Base-by-base conservation (phyloP, 2,888 invertebrate genomes). In the Tetheella fluctuosa region DNA sequence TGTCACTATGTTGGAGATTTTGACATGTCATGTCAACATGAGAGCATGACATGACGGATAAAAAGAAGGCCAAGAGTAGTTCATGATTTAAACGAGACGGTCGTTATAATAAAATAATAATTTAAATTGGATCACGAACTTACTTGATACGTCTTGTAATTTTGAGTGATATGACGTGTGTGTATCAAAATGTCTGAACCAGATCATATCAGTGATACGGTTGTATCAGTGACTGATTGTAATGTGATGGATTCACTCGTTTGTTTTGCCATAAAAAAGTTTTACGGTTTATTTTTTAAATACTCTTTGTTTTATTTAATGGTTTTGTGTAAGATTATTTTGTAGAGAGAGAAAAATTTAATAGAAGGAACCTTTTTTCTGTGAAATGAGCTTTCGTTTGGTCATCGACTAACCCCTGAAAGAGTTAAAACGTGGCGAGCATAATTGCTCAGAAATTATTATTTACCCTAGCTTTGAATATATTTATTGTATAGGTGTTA, bases 21-120 rank as follows among this genome's bases (percentile, higher is more conserved):
- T 89, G 90, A 89, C 87, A 76, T 78, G 82, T 74, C 82, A 81
- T 84, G 88, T 89, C 89, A 86, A 77, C 84, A 71, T 71, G 64
- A 74, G 70, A 71, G 68, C 69, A 64, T 64, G 68, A 65, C 34
- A 70, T 87, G 88, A 87, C 85, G 81, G 85, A 75, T 74, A 63
- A 69, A 78, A 78, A 76, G 79, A 81, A 76, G 2, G 48, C 20
- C 68, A 69, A 68, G 61, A 61, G 59, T 58, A 57, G 64, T 57
- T 71, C 71, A 56, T 63, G 57, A 64, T 61, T 69, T 57, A 64
- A 73, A 73, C 70, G 67, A 63, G 67, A 59, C 65, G 69, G 71
- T 71, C 74, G 64, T 64, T 68, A 60, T 70, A 70, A 64, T 61
- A 68, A 64, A 72, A 68, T 74, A 48, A 76, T 72, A 69, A 80